Conservation (phyloP, 2,113 vertebrate species). For the Zosterops hypoxanthus region DNA sequence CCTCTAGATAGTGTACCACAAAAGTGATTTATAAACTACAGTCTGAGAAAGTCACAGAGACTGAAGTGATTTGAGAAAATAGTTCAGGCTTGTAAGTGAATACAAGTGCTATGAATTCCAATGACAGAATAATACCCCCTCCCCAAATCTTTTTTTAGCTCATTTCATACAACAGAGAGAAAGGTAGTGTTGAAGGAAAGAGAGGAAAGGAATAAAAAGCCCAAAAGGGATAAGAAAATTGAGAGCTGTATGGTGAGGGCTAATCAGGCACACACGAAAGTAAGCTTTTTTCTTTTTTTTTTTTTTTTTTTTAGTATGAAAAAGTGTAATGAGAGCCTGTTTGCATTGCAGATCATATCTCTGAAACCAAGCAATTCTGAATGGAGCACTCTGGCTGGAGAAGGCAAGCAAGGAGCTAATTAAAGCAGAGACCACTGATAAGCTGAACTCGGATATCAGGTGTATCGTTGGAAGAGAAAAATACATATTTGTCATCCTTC, state of each 20-base stretch:
- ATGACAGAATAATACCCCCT: slow-evolving; percentile 61
- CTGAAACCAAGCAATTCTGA: slow-evolving; percentile 61
- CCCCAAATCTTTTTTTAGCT: slow-evolving; percentile 65
- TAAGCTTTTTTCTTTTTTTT: slow-evolving; percentile 32
- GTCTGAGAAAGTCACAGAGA: slow-evolving; percentile 69
- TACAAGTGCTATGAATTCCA: slow-evolving; percentile 77
- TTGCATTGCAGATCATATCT: slow-evolving; percentile 68
- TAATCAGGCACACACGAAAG: slow-evolving; percentile 67
- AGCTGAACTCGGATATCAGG: slow-evolving; percentile 17
- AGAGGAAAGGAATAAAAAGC: not conserved
- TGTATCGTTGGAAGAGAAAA: not conserved
- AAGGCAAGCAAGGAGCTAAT: slow-evolving; percentile 3
- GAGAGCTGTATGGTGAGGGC: slow-evolving; percentile 26
- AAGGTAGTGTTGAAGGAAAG: slow-evolving; percentile 45
- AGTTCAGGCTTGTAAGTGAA: slow-evolving; percentile 74
- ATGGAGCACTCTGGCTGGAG: slow-evolving; percentile 52
- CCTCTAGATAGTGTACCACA: slow-evolving; percentile 42
- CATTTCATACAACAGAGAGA: slow-evolving; percentile 68
- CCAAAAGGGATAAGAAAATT: slow-evolving; percentile 20
- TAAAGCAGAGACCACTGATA: slow-evolving; percentile 21
- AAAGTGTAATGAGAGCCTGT: slow-evolving; percentile 71
- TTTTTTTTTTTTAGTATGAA: slow-evolving; percentile 35
- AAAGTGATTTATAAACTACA: slow-evolving; percentile 77
- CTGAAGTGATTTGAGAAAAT: slow-evolving; percentile 71
- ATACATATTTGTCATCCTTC: not conserved